A percentile compares a stretch with the other conserved stretches of the same genome.
Conservation (phyloP, 2,888 invertebrate genomes). For the Ormyrus thymus region DNA sequence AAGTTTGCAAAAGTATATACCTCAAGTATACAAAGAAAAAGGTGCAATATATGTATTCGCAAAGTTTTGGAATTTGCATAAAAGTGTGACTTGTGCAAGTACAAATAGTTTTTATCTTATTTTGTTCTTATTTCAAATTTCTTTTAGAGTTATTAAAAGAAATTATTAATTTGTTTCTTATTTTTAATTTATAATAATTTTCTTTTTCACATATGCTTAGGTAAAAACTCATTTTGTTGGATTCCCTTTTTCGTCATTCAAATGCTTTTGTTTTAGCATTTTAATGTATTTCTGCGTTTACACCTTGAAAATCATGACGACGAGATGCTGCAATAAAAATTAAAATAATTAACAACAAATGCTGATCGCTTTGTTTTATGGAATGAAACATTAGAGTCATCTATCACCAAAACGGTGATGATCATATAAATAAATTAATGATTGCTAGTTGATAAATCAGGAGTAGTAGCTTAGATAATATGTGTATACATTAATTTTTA, state of each 20-base stretch:
- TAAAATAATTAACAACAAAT: conserved; percentile 63
- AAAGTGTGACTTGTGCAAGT: conserved; percentile 34
- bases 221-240: conserved; percentile 44
- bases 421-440: conserved; percentile 68
- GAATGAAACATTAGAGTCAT: conserved; percentile 49
- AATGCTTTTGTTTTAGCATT: conserved; percentile 42
- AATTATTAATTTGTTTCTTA: conserved; percentile 8
- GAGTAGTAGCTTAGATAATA: conserved; percentile 67
- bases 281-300: conserved; percentile 15
- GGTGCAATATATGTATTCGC: conserved; percentile 49
- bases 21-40: conserved; percentile 37
- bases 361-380: conserved; percentile 70
- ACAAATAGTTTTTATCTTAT: conserved; percentile 19
- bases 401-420: conserved; percentile 68
- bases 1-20: conserved; percentile 37
- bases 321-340: conserved; percentile 64
- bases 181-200: background rate
- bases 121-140: background rate
- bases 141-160: conserved; percentile 6
- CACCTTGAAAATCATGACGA: conserved; percentile 51
- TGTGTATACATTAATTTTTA: conserved; percentile 68
- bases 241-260: conserved; percentile 37
- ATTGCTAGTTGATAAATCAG: conserved; percentile 69
- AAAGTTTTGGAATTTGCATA: conserved; percentile 41
- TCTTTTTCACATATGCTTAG: background rate